Evolutionary conservation across 1,140 invertebrate species (phyloP), one percentile per base, ranked within the genome.

Genomic region (Halotydeus destructor): DNA sequence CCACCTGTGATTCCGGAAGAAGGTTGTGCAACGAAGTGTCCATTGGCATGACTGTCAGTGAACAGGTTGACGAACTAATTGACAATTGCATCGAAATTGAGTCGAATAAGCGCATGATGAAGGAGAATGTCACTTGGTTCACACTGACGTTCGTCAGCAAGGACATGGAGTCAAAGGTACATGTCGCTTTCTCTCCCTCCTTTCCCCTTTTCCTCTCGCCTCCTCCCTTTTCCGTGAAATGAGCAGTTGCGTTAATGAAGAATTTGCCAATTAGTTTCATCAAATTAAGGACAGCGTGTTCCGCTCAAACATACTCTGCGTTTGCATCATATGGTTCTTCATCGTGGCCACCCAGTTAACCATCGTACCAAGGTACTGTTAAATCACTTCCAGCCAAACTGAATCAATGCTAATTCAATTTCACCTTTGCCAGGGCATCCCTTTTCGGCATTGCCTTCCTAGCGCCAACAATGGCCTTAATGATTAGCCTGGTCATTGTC

Each of bases 71-170:
- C 52, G 78, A 81, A 50, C 74, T 85, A 44, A 78, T 85, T 46
- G 82, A 85, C 50, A 72, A 81, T 48, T 78, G 72, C 42, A 86
- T 91, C 25, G 84, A 93, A 62, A 83, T 86, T 32, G 79, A 81
- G 50, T 86, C 79, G 45, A 89, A 93, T 58, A 84, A 85, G 52
- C 67, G 78, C 42, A 86, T 93, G 69, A 68, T 84, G 16, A 71
- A 73, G 11, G 78, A 81, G 19, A 83, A 91, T 59, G 76, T 91
- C 47, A 75, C 77, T 53, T 62, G 74, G 3, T 81, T 84, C 73
- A 78, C 78, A 2, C 65, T 94, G 14, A 72, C 75, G 38, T 93
- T 93, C 57, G 75, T 77, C 31, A 75, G 81, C 38, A 57, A 63
- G 18, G 67, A 70, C 24, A 62, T 76, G 46, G 78, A 82, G 56